A percentile compares a stretch with the other conserved stretches of the same genome.
Conservation (phyloP, 1,140 invertebrate species). For the Wiebesia pumilae region DNA sequence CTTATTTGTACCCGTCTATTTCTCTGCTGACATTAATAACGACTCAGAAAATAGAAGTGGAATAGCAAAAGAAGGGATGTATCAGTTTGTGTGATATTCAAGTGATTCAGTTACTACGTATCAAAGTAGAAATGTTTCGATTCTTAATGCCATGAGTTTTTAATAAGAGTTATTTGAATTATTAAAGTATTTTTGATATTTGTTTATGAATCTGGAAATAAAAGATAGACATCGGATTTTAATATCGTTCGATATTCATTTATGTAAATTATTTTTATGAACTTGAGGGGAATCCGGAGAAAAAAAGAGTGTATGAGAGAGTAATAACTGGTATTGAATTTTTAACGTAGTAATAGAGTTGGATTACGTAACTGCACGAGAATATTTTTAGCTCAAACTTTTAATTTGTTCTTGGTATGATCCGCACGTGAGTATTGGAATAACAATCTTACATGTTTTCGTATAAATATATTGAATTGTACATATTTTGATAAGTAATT, state of each 20-base stretch:
- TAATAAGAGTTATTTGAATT: conserved; percentile 30
- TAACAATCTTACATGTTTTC: too few species aligned
- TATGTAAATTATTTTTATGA: conserved; percentile 48
- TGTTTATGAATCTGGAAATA: background rate
- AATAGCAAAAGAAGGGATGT: background rate
- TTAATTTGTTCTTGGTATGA: background rate
- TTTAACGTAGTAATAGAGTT: conserved; percentile 7
- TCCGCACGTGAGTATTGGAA: background rate
- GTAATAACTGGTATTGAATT: conserved; percentile 37
- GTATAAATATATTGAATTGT: too few species aligned
- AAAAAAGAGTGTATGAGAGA: background rate
- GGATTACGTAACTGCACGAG: conserved; percentile 21
- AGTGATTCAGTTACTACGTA: background rate
- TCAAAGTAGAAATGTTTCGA: conserved; percentile 32
- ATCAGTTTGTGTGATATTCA: background rate
- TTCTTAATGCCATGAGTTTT: background rate
- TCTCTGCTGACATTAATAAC: conserved; percentile 19
- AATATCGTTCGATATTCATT: conserved; percentile 48
- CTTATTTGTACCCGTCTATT: background rate
- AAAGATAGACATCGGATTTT: conserved; percentile 19
- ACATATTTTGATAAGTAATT: too few species aligned
- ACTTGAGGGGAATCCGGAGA: background rate
- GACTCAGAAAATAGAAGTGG: background rate
- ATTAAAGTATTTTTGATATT: conserved; percentile 31
- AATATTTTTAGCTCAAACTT: conserved; percentile 21